These are phyloP conservation scores for Dichetophora obliterata DNA, from an alignment of 2,888 invertebrate genomes.

Conservation along the genomic window DNA sequence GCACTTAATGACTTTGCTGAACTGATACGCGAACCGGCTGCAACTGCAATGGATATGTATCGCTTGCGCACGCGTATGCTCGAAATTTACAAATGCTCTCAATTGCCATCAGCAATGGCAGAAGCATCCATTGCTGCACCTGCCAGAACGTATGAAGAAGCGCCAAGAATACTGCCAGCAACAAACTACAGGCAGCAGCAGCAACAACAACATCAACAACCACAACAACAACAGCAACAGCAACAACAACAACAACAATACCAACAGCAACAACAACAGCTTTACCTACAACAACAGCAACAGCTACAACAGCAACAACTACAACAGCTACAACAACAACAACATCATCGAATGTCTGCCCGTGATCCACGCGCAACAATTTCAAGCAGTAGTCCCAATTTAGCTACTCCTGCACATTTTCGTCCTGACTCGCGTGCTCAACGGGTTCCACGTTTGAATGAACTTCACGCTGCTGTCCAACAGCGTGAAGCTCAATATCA, in stretches of 20 bases:
- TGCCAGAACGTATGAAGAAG: background rate
- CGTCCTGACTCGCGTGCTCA: background rate
- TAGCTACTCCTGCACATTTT: background rate
- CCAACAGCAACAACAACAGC: background rate
- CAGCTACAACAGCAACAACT: background rate
- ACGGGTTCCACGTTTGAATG: constrained; percentile 2
- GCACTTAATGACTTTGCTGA: constrained; percentile 52
- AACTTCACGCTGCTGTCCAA: background rate
- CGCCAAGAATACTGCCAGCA: background rate
- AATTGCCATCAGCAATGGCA: constrained; percentile 43
- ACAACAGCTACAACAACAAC: no score
- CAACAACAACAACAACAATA: background rate
- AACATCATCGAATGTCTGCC: background rate
- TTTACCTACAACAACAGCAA: no score
- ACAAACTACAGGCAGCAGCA: background rate
- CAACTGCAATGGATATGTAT: constrained; percentile 48
- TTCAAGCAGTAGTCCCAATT: background rate
- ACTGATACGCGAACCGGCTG: constrained; percentile 44
- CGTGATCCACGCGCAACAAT: background rate
- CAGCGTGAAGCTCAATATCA: background rate
- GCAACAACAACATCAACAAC: background rate
- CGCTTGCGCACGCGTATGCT: constrained; percentile 46
- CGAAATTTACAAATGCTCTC: constrained; percentile 52
- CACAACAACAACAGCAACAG: no score
- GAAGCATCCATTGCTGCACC: background rate